These are phyloP conservation scores for Pelodytes ibericus DNA, from an alignment of 2,797 vertebrate genomes.

Conservation along the genomic window DNA sequence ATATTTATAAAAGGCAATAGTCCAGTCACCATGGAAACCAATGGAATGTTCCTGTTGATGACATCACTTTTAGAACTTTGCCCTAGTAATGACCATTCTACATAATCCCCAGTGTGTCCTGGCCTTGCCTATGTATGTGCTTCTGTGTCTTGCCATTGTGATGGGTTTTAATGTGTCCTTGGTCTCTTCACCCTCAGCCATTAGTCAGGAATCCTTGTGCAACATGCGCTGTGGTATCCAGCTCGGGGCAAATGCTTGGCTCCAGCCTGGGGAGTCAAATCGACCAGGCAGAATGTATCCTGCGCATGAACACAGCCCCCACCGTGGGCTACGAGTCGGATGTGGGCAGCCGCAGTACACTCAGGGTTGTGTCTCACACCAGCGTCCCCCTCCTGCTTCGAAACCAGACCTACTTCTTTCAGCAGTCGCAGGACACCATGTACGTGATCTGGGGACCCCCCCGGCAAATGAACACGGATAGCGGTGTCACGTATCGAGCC, in stretches of 20 bases:
- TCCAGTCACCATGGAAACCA: too few species aligned
- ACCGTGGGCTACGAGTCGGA: conserved; percentile 82
- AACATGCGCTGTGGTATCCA: conserved; percentile 88
- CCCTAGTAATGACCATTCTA: too few species aligned
- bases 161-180: not conserved
- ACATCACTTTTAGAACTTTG: too few species aligned
- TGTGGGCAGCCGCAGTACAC: conserved; percentile 80
- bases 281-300: conserved; percentile 79
- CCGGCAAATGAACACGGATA: conserved; percentile 82
- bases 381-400: conserved; percentile 83
- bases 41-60: too few species aligned
- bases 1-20: too few species aligned
- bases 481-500: conserved; percentile 76
- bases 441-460: conserved; percentile 93
- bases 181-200: conserved; percentile 55
- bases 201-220: conserved; percentile 67
- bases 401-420: conserved; percentile 83
- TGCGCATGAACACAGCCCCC: conserved; percentile 95
- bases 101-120: too few species aligned
- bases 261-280: conserved; percentile 77
- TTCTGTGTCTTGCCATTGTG: not conserved
- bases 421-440: conserved; percentile 74
- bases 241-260: conserved; percentile 91
- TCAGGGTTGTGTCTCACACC: conserved; percentile 91
- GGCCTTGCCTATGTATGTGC: too few species aligned